Evolutionary conservation across 2,888 invertebrate species (phyloP).

Genomic region (Lucinisca nassula): DNA sequence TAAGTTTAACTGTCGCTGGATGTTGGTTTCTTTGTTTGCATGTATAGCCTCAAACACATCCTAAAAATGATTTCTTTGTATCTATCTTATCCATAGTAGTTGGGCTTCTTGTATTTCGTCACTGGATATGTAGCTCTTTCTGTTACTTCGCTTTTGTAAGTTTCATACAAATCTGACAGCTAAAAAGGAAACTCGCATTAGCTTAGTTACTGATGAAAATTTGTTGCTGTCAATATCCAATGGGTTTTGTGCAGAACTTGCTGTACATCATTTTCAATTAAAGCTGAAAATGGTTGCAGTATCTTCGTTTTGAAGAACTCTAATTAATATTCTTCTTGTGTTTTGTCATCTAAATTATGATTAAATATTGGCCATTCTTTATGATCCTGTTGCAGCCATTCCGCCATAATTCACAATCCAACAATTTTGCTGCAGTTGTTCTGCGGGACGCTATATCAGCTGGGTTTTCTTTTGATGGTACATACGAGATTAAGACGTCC

Average conservation of each 20-base stretch:
- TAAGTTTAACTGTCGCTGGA: neutral
- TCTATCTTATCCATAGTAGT: constrained; percentile 16
- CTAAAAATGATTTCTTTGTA: constrained; percentile 2
- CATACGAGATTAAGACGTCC: neutral
- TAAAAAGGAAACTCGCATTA: constrained; percentile 22
- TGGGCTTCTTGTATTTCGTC: constrained; percentile 32
- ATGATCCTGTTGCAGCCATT: neutral
- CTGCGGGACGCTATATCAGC: constrained; percentile 19
- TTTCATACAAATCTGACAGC: constrained; percentile 13
- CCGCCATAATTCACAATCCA: neutral
- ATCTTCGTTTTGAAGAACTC: neutral
- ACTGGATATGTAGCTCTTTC: neutral
- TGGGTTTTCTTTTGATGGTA: constrained; percentile 11
- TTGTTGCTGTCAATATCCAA: constrained; percentile 30
- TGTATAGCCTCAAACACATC: neutral
- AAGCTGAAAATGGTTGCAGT: neutral
- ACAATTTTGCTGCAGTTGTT: neutral
- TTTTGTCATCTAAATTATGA: too few species aligned
- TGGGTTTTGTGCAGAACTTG: neutral
- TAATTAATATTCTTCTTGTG: neutral
- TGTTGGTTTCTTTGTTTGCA: neutral
- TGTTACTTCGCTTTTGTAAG: neutral
- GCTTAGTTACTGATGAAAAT: constrained; percentile 31
- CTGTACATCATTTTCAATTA: neutral
- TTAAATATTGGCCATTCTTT: neutral